Evolutionary conservation across 1,140 invertebrate genomes (phyloP).

Genomic region (Drosophila erecta): DNA sequence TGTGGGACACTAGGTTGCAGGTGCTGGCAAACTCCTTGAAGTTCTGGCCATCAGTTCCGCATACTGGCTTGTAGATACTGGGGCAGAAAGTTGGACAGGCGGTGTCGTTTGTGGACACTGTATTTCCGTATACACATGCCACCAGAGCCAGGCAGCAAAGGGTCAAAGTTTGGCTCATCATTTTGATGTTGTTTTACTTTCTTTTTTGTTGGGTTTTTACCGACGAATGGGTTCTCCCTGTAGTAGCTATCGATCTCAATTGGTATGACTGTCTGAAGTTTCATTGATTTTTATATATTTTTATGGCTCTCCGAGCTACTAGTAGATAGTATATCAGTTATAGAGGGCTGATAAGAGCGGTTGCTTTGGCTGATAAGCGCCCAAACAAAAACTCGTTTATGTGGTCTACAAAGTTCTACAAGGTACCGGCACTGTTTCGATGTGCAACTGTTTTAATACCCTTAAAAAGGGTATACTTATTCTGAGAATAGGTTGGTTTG

Average conservation of each 20-base stretch:
- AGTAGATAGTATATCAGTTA: conserved; percentile 49
- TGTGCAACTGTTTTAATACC: conserved; percentile 40
- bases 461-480: neutral
- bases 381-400: conserved; percentile 48
- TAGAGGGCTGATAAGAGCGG: conserved; percentile 36
- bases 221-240: conserved; percentile 49
- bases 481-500: neutral
- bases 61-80: conserved; percentile 64
- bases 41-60: conserved; percentile 66
- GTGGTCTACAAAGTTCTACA: conserved; percentile 53
- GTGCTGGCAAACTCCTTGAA: conserved; percentile 69
- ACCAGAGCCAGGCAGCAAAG: conserved; percentile 52
- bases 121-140: conserved; percentile 49
- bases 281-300: conserved; percentile 75
- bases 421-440: conserved; percentile 12
- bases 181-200: conserved; percentile 23
- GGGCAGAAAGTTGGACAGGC: conserved; percentile 69
- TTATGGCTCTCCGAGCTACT: conserved; percentile 40
- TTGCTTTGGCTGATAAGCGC: no score
- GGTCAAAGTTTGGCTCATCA: conserved; percentile 48
- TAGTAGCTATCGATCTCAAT: conserved; percentile 66
- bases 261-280: conserved; percentile 61
- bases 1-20: conserved; percentile 64
- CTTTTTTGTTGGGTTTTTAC: conserved; percentile 4
- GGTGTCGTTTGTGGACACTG: conserved; percentile 62